These are phyloP conservation scores for Chaetogeoica ovagalla DNA, from an alignment of 2,888 invertebrate species.

Conservation along the genomic window DNA sequence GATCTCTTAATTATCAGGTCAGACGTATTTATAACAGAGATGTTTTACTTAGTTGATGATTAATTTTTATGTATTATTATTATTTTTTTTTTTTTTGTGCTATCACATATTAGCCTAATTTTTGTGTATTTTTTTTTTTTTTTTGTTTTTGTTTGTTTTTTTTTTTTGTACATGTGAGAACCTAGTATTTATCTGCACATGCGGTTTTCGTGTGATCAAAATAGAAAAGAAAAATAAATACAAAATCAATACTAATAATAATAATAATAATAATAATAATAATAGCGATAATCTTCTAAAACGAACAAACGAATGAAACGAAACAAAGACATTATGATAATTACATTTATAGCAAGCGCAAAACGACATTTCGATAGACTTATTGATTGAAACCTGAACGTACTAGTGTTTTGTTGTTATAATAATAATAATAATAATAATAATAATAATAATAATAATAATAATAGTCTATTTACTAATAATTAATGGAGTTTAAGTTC, in stretches of 20 bases:
- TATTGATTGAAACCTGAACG: conserved; percentile 12
- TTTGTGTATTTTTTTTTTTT: conserved; percentile 26
- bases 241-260: too few species aligned
- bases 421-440: too few species aligned
- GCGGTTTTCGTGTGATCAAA: conserved; percentile 12
- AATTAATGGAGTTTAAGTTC: conserved; percentile 52
- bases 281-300: neutral
- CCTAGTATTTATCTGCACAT: conserved; percentile 23
- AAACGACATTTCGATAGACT: conserved; percentile 12
- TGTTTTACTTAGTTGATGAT: conserved; percentile 39
- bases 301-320: neutral
- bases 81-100: conserved; percentile 20
- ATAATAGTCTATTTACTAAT: conserved; percentile 38
- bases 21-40: conserved; percentile 49
- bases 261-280: neutral
- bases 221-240: neutral
- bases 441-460: neutral
- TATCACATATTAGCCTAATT: conserved; percentile 33
- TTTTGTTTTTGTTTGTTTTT: conserved; percentile 17
- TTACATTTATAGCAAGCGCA: neutral
- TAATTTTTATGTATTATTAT: neutral
- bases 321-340: neutral
- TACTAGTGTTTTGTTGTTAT: conserved; percentile 17
- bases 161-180: conserved; percentile 29
- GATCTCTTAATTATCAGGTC: conserved; percentile 52